phyloP scores from a whole-genome alignment of 2,797 vertebrate species.

The Lacerta viridis region DNA sequence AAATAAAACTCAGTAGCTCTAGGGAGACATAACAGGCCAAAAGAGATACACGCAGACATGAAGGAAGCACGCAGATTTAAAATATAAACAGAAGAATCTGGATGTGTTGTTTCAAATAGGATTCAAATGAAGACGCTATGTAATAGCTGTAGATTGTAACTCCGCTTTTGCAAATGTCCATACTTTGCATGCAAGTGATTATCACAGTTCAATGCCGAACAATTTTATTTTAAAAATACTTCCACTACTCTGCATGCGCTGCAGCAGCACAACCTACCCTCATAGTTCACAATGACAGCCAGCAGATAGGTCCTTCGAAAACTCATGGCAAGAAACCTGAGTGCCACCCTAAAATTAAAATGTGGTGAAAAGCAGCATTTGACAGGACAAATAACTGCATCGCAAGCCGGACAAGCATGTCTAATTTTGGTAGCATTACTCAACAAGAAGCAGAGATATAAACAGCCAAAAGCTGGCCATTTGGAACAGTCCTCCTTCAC shows the following conservation, averaged over 20 bases:
- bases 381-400: conserved; percentile 45
- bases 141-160: neutral
- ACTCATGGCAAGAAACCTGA: conserved; percentile 76
- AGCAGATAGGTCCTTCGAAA: conserved; percentile 86
- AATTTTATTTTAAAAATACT: neutral
- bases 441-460: conserved; percentile 63
- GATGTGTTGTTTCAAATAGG: neutral
- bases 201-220: neutral
- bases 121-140: neutral
- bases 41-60: neutral
- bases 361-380: conserved; percentile 57
- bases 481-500: conserved; percentile 77
- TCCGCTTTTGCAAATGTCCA: neutral
- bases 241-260: neutral
- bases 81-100: neutral
- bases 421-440: conserved; percentile 69
- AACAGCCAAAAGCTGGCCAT: conserved; percentile 71
- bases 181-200: conserved; percentile 7
- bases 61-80: neutral
- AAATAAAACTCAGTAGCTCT: neutral
- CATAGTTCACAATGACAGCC: conserved; percentile 85
- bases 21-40: neutral
- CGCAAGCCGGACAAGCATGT: conserved; percentile 56
- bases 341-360: conserved; percentile 42
- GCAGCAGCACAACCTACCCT: conserved; percentile 77